These are phyloP conservation scores for Tetraneura akinire DNA, from an alignment of 1,140 invertebrate species.

Conservation along the genomic window DNA sequence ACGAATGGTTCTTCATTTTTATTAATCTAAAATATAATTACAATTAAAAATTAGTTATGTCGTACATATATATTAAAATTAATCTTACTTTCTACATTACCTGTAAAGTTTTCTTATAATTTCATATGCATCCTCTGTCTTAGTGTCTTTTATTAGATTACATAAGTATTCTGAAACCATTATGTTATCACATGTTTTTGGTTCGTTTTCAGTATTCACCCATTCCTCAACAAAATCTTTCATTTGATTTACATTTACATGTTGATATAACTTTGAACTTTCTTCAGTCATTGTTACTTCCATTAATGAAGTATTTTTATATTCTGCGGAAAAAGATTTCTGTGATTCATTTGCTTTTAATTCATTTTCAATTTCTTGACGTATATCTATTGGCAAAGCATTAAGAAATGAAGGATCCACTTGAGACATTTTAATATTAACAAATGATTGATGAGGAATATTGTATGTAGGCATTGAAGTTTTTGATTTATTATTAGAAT, in stretches of 20 bases:
- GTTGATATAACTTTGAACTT: conserved; percentile 52
- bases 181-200: conserved; percentile 61
- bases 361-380: conserved; percentile 66
- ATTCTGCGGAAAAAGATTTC: background rate
- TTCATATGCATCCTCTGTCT: conserved; percentile 59
- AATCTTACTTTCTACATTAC: conserved; percentile 52
- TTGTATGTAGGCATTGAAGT: background rate
- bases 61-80: background rate
- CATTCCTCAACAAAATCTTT: conserved; percentile 61
- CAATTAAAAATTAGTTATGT: background rate
- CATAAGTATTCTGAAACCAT: conserved; percentile 60
- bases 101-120: conserved; percentile 59
- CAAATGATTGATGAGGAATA: background rate
- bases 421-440: conserved; percentile 53
- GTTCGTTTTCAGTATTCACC: conserved; percentile 60
- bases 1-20: conserved; percentile 55
- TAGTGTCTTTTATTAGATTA: conserved; percentile 59
- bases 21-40: conserved; percentile 55
- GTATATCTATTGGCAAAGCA: conserved; percentile 66
- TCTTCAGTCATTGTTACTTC: conserved; percentile 51
- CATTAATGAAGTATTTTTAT: conserved; percentile 16
- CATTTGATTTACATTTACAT: conserved; percentile 57
- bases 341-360: conserved; percentile 57
- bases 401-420: conserved; percentile 65
- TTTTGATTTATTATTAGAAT: background rate